These are phyloP conservation scores for Upupa epops DNA, from an alignment of 2,113 vertebrate genomes.

Conservation along the genomic window DNA sequence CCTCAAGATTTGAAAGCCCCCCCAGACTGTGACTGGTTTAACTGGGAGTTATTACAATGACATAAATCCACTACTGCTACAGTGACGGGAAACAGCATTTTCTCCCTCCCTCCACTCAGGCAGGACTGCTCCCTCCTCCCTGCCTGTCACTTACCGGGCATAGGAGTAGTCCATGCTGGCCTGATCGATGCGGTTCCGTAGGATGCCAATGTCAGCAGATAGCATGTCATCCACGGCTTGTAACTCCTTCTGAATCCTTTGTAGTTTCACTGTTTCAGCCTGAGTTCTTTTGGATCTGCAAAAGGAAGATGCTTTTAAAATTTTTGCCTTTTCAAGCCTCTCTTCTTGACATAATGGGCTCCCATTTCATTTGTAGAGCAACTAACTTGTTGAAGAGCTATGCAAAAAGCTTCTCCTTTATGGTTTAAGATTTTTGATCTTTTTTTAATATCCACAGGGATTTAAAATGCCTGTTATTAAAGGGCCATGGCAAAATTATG, in stretches of 20 bases:
- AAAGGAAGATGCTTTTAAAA: background rate
- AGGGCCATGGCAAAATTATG: conserved; percentile 23
- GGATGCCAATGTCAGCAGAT: conserved; percentile 90
- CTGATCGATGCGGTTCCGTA: conserved; percentile 89
- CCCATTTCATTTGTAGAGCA: background rate
- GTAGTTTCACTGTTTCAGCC: conserved; percentile 90
- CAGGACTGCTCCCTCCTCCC: background rate
- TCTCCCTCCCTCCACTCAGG: background rate
- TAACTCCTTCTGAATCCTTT: conserved; percentile 91
- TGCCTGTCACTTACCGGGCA: conserved; percentile 78
- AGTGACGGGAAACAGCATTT: background rate
- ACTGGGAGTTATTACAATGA: background rate
- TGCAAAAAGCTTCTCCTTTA: background rate
- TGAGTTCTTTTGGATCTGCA: conserved; percentile 92
- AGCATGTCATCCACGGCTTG: conserved; percentile 94
- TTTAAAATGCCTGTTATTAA: conserved; percentile 57
- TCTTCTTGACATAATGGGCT: background rate
- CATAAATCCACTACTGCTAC: background rate
- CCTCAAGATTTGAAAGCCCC: background rate
- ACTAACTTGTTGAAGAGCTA: background rate
- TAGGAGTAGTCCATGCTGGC: conserved; percentile 88
- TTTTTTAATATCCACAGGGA: conserved; percentile 36
- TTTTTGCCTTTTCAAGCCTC: background rate
- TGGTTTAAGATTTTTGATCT: conserved; percentile 31
- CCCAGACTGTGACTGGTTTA: background rate